Percentiles rank a stretch among this genome's conserved stretches.
Evolutionary conservation across 2,113 vertebrate species (phyloP).

Genomic region (Sprattus sprattus): DNA sequence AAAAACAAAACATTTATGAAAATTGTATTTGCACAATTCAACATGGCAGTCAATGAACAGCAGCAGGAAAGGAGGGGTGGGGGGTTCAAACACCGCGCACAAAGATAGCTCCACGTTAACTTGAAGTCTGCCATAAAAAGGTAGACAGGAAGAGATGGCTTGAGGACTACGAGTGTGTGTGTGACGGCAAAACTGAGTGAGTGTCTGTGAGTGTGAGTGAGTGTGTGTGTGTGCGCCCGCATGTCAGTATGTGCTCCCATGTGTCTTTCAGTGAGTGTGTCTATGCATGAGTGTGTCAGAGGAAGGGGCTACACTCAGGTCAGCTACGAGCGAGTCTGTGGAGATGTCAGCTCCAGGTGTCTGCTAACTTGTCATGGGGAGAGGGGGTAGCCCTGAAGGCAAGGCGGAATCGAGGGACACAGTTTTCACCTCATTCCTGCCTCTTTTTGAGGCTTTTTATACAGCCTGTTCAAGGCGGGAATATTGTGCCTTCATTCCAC

Average conservation of each 20-base stretch:
- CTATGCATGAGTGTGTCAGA: not conserved
- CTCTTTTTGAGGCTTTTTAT: not conserved
- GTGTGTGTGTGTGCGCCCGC: not conserved
- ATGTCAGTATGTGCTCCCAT: not conserved
- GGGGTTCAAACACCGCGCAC: not conserved
- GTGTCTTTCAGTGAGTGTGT: not conserved
- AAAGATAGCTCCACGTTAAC: not conserved
- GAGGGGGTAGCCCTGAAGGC: not conserved
- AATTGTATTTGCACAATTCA: too few relatives aligned
- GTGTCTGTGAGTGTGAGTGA: not conserved
- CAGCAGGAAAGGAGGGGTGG: not conserved
- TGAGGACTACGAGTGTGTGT: not conserved
- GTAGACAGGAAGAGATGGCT: not conserved
- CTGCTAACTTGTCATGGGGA: not conserved
- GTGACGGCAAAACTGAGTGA: not conserved
- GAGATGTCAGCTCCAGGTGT: conserved; percentile 3
- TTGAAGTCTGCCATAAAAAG: not conserved
- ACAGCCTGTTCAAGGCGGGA: too few relatives aligned
- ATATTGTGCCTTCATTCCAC: too few relatives aligned
- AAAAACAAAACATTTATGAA: not conserved
- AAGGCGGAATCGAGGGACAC: not conserved
- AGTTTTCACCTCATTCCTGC: not conserved
- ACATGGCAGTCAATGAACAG: too few relatives aligned
- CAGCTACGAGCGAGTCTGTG: not conserved
- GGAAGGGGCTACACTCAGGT: conserved; percentile 4